Evolutionary conservation across 2,797 vertebrate species (phyloP), one percentile per base, ranked within the genome.

Genomic region (Gastrophryne carolinensis): DNA sequence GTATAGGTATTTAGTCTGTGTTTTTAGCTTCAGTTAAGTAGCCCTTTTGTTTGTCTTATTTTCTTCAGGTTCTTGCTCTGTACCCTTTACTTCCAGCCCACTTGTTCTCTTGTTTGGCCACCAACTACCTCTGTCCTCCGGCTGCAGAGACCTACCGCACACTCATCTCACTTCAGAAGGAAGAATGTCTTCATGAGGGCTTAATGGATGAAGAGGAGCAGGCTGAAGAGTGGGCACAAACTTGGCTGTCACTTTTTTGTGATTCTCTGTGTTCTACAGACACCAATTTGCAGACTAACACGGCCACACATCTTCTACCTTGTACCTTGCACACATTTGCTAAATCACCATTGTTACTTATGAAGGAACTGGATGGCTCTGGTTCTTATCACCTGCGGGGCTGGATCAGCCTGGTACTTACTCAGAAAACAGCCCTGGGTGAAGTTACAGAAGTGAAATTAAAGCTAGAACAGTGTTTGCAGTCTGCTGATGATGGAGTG

Each of bases 71-170:
- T 70, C 82, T 96, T 80, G 80, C 89, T 7, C 53, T 83, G 8
- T 94, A 91, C 79, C 69, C 72, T 0, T 88, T 93, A 56, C 83
- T 96, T 24, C 90, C 86, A 0, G 80, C 66, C 83, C 91, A 98
- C 75, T 89, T 98, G 60, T 84, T 95, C 70, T 91, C 87, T 85
- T 94, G 96, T 86, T 83, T 96, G 70, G 89, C 93, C 11, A 91
- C 87, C 80, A 96, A 96, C 87, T 91, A 92, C 80, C 86, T 97
- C 56, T 93, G 92, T 5, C 93, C 95, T 0, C 83, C 85, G 0
- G 94, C 89, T 0, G 81, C 91, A 0, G 94, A 96, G 70, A 85
- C 93, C 32, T 97, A 97, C 84, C 94, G 83, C 81, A 83, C 81
- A 15, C 78, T 96, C 73, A 86, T 95, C 74, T 89, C 73, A 75